Base-by-base conservation (phyloP, 1,140 invertebrate species). In the Maniola jurtina region DNA sequence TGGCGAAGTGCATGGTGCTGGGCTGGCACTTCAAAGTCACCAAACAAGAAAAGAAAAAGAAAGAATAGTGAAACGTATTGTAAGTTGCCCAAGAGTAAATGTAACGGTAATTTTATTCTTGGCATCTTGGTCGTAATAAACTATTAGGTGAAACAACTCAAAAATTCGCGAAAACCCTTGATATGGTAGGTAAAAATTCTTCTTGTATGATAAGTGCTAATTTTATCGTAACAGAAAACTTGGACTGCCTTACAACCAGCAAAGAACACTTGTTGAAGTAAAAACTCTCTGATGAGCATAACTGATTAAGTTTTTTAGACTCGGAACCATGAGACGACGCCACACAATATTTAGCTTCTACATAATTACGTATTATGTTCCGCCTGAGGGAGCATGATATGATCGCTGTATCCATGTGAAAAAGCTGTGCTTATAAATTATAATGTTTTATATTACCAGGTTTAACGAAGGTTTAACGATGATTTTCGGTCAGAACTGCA, bases 321-420 rank as follows among this genome's bases (percentile, higher is more conserved):
- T 63, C 35, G 60, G 47, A 68, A 35, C 34, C 36, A 61, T 61
- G 57, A 69, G 50, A 69, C 57, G 40, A 57, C 14, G 62, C 14
- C 42, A 64, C 15, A 55, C 25, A 25, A 25, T 35, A 55, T 60
- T 68, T 64, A 47, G 16, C 61, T 16, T 25, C 61, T 64, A 57
- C 15, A 40, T 57, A 64, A 69, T 69, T 64, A 58, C 47, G 36
- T 64, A 58, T 67, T 68, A 68, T 50, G 70, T 71, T 71, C 62
- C 66, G 65, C 60, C 16, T 64, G 61, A 64, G 58, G 56, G 48
- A 62, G 60, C 62, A 64, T 36, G 42, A 65, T 61, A 68, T 57
- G 48, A 72, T 65, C 54, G 36, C 58, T 64, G 61, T 59, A 56
- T 61, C 64, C 42, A 63, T 63, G 61, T 68, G 54, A 69, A 64